Percentiles rank a stretch among this genome's conserved stretches.
phyloP scores from a whole-genome alignment of 2,113 vertebrate species.

The Leptodactylus fuscus region DNA sequence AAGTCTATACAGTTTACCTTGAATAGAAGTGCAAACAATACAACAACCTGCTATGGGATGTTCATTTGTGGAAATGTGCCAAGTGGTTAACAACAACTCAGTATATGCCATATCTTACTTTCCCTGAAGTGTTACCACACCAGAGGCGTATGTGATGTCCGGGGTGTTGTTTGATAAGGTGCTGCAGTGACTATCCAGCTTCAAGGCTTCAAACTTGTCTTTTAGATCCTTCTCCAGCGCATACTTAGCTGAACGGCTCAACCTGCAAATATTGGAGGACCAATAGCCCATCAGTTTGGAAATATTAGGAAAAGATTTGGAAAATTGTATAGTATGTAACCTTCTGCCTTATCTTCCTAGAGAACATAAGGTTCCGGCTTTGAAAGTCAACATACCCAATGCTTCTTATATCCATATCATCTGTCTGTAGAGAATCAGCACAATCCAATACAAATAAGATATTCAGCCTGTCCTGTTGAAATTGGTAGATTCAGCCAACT shows the following conservation, averaged over 20 bases:
- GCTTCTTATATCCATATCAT: too few species aligned
- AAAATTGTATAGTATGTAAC: background rate
- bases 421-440: too few species aligned
- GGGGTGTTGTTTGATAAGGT: constrained; percentile 79
- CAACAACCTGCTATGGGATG: background rate
- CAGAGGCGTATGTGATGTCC: constrained; percentile 62
- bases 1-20: too few species aligned
- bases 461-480: too few species aligned
- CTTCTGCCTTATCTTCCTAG: too few species aligned
- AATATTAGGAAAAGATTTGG: background rate
- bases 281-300: background rate
- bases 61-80: background rate
- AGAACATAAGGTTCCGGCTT: too few species aligned
- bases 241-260: constrained; percentile 86
- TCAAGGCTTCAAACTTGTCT: constrained; percentile 84
- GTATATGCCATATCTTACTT: constrained; percentile 75
- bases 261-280: constrained; percentile 71
- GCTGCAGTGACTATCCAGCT: constrained; percentile 83
- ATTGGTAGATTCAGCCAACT: too few species aligned
- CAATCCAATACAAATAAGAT: too few species aligned
- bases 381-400: too few species aligned
- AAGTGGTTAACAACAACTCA: too few species aligned
- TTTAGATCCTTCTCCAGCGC: constrained; percentile 85
- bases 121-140: constrained; percentile 65
- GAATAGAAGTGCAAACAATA: too few species aligned